Evolutionary conservation across 2,797 vertebrate genomes (phyloP).

Genomic region (Cuniculus paca): DNA sequence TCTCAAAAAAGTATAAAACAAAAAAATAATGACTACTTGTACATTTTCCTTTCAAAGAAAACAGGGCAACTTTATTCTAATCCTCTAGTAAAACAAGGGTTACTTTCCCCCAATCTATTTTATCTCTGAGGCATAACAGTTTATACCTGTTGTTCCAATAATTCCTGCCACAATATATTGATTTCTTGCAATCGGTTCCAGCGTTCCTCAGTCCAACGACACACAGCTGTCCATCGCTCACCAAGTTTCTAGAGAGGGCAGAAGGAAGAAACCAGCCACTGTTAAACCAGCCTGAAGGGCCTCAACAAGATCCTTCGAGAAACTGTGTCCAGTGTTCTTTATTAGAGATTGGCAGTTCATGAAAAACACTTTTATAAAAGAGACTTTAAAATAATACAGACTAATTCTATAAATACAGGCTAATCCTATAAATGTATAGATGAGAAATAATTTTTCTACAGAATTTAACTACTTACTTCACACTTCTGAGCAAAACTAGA

Average conservation of each 20-base stretch:
- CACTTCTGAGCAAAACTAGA: background rate
- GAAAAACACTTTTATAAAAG: slow-evolving; percentile 14
- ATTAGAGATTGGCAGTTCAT: background rate
- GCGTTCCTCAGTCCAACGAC: slow-evolving; percentile 97
- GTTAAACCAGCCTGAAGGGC: background rate
- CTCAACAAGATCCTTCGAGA: background rate
- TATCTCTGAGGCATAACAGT: background rate
- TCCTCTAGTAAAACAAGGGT: background rate
- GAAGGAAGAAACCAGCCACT: background rate
- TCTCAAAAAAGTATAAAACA: background rate
- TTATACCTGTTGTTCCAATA: slow-evolving; percentile 95
- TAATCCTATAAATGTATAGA: background rate
- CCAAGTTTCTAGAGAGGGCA: slow-evolving; percentile 92
- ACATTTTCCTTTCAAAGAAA: slow-evolving; percentile 8
- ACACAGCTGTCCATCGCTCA: slow-evolving; percentile 98
- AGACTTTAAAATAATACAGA: slow-evolving; percentile 22
- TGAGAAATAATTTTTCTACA: slow-evolving; percentile 7
- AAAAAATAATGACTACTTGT: background rate
- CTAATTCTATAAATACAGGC: background rate
- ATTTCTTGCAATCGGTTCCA: slow-evolving; percentile 95
- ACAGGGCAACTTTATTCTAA: background rate
- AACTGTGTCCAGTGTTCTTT: background rate
- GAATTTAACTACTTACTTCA: background rate
- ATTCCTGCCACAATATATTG: slow-evolving; percentile 94
- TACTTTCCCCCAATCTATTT: background rate